Percentiles rank a stretch among this genome's conserved stretches.
Evolutionary conservation across 2,888 invertebrate genomes (phyloP).

Genomic region (Cybosia mesomella): DNA sequence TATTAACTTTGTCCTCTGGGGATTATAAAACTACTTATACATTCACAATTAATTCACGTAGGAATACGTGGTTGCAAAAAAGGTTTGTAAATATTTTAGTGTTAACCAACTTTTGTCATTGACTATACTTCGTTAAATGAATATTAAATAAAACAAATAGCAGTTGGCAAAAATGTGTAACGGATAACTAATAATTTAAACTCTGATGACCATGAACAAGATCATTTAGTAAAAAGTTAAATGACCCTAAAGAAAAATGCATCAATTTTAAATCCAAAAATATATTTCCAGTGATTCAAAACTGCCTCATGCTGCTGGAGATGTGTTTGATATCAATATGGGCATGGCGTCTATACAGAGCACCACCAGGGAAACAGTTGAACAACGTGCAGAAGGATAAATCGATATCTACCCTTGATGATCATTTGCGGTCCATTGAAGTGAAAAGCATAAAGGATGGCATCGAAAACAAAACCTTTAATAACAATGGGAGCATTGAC

Average conservation of each 20-base stretch:
- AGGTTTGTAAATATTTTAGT: no score
- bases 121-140: no score
- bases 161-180: no score
- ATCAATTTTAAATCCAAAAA: constrained; percentile 30
- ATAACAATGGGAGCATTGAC: constrained; percentile 42
- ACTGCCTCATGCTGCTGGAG: constrained; percentile 89
- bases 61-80: no score
- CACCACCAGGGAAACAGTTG: constrained; percentile 66
- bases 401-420: constrained; percentile 73
- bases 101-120: no score
- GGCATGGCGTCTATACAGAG: constrained; percentile 88
- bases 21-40: no score
- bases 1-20: no score
- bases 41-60: no score
- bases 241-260: neutral
- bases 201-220: neutral
- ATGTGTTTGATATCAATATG: constrained; percentile 89
- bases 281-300: constrained; percentile 88
- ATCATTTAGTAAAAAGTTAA: no score
- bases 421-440: constrained; percentile 58
- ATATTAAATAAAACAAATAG: no score
- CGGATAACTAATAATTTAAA: neutral
- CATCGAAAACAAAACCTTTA: constrained; percentile 61
- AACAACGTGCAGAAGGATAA: constrained; percentile 61
- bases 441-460: constrained; percentile 56